Evolutionary conservation across 2,113 vertebrate species (phyloP).

Genomic region (Ramphastos sulfuratus): DNA sequence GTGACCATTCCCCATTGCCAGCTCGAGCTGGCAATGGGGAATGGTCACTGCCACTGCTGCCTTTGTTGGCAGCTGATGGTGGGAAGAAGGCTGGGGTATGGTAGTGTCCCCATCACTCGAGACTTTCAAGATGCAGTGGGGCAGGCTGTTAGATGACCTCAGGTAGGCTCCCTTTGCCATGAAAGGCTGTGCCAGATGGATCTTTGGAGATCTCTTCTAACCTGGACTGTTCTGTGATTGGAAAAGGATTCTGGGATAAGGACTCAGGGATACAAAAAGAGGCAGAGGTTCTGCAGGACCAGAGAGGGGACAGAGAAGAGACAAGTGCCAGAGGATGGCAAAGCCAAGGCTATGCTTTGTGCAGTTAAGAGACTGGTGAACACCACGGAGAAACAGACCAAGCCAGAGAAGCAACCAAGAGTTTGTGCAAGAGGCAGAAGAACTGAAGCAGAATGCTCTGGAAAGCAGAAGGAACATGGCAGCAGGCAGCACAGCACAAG

Average conservation of each 20-base stretch:
- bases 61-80: neutral
- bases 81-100: neutral
- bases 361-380: neutral
- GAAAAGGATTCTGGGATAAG: neutral
- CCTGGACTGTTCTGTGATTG: too few relatives aligned
- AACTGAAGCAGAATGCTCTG: neutral
- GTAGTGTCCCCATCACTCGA: too few relatives aligned
- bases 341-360: neutral
- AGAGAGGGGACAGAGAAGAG: neutral
- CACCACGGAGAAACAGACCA: neutral
- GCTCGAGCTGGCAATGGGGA: neutral
- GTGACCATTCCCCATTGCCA: neutral
- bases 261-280: neutral
- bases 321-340: neutral
- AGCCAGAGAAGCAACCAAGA: neutral
- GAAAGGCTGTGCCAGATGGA: too few relatives aligned
- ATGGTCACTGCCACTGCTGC: rapidly evolving
- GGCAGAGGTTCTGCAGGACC: neutral
- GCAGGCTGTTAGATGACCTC: too few relatives aligned
- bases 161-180: too few relatives aligned
- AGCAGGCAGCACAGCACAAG: neutral
- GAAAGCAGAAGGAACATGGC: neutral
- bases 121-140: too few relatives aligned
- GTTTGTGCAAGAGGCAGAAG: neutral
- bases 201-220: too few relatives aligned